A percentile compares a stretch with the other conserved stretches of the same genome.
Conservation (phyloP, 2,797 vertebrate species). For the Cryptoprocta ferox region DNA sequence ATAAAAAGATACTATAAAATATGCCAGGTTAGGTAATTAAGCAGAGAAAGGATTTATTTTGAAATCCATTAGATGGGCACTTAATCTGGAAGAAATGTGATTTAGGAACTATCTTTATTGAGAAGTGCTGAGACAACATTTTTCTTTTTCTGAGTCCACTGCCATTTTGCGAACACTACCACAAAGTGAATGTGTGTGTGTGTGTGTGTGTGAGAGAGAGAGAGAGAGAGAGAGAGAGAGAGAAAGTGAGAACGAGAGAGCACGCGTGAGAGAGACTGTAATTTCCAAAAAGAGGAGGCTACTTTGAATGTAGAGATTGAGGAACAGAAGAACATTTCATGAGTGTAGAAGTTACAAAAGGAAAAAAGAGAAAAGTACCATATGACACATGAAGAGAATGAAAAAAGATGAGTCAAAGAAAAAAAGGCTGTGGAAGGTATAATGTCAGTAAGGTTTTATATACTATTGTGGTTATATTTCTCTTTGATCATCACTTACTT, state of each 20-base stretch:
- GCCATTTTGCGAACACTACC: neutral
- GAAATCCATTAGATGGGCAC: neutral
- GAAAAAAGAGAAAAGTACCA: neutral
- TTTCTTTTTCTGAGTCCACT: neutral
- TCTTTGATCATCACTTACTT: neutral
- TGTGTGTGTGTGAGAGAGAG: neutral
- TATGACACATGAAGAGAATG: neutral
- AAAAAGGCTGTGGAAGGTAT: neutral
- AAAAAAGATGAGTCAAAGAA: neutral
- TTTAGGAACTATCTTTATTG: neutral
- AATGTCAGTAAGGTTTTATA: neutral
- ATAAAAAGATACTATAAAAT: neutral
- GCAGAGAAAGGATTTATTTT: neutral
- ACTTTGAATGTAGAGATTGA: neutral
- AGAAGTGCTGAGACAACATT: neutral
- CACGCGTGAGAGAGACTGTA: neutral
- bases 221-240: no score
- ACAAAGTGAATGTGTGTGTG: neutral
- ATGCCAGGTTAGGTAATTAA: neutral
- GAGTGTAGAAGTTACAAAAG: neutral
- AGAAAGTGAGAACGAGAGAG: no score
- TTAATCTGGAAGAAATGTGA: neutral
- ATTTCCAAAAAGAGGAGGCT: neutral
- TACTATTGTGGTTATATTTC: neutral
- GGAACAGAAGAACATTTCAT: neutral